Conservation (phyloP, 2,888 invertebrate genomes). For the Epinotia brunnichana region DNA sequence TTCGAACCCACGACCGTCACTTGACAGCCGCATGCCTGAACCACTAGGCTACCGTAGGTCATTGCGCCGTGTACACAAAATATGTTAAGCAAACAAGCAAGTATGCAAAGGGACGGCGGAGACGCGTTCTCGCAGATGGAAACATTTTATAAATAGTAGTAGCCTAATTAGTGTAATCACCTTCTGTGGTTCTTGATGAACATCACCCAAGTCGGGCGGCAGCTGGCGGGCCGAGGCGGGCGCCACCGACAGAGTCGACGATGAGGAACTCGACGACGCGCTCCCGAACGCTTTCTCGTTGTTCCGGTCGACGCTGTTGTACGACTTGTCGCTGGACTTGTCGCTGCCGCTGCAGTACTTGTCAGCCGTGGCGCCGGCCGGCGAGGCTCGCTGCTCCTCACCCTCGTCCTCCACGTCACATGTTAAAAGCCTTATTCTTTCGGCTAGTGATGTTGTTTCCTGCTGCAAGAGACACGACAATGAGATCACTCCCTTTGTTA, state of each 20-base stretch:
- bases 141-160: no score
- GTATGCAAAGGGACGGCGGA: no score
- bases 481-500: background rate
- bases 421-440: conserved; percentile 92
- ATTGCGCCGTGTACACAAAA: no score
- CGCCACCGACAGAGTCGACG: conserved; percentile 67
- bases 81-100: no score
- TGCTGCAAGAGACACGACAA: conserved; percentile 57
- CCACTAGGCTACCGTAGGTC: no score
- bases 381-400: conserved; percentile 83
- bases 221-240: conserved; percentile 68
- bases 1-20: no score
- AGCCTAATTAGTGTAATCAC: conserved; percentile 50
- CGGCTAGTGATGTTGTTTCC: conserved; percentile 91
- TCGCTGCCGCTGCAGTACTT: conserved; percentile 85
- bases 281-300: conserved; percentile 83
- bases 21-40: no score
- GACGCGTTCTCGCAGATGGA: no score
- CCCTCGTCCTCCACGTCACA: conserved; percentile 91
- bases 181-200: conserved; percentile 75
- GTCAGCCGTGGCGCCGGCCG: conserved; percentile 86
- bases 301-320: conserved; percentile 84
- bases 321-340: conserved; percentile 70
- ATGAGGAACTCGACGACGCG: conserved; percentile 77
- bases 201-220: conserved; percentile 74